Percentiles rank a stretch among this genome's conserved stretches.
Evolutionary conservation across 2,888 invertebrate species (phyloP).

Genomic region (Sepioteuthis lessoniana): DNA sequence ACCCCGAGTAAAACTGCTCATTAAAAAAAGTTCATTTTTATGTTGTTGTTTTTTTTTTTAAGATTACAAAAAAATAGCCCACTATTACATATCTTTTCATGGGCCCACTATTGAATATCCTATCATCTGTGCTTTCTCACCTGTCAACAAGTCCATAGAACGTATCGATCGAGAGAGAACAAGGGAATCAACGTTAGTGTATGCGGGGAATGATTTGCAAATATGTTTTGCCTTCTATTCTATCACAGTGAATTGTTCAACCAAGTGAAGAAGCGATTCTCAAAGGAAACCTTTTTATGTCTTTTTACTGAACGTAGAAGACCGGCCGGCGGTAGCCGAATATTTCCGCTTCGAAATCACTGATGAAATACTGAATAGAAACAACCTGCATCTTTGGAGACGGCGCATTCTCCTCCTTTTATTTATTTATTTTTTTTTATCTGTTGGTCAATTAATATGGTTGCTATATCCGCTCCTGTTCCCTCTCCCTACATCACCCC

Average conservation of each 20-base stretch:
- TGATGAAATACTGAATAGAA: neutral
- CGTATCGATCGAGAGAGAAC: neutral
- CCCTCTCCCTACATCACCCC: too few relatives aligned
- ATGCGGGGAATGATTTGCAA: neutral
- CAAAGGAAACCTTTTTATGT: neutral
- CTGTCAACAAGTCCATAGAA: neutral
- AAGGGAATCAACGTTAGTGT: neutral
- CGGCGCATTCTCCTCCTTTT: neutral
- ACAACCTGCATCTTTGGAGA: neutral
- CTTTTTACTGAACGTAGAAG: neutral
- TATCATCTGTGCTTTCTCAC: neutral
- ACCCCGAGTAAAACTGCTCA: too few relatives aligned
- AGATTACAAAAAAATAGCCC: neutral
- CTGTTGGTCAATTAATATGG: neutral
- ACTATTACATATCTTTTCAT: neutral
- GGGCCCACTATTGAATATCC: neutral
- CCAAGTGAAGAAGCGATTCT: neutral
- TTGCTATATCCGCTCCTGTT: neutral
- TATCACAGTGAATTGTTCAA: neutral
- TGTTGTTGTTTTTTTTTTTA: too few relatives aligned
- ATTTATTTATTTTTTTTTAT: neutral
- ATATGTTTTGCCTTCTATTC: neutral
- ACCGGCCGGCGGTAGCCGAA: neutral
- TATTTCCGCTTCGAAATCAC: constrained; percentile 6
- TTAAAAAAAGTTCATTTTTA: too few relatives aligned